Percentiles rank a stretch among this genome's conserved stretches.
Conservation (phyloP, 1,140 invertebrate genomes). For the Pseudomyrmex cubaensis region DNA sequence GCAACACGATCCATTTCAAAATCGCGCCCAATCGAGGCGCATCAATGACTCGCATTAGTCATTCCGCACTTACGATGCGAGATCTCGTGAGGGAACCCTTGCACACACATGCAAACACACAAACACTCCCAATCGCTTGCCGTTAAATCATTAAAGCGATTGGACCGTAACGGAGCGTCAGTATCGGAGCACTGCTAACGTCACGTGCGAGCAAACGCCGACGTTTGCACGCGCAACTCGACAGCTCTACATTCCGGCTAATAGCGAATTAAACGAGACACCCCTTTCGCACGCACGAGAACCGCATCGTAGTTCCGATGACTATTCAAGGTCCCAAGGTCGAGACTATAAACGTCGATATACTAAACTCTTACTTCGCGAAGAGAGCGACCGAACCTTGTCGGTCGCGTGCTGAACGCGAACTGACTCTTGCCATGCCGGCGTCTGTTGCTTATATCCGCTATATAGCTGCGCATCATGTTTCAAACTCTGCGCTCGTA, state of each 20-base stretch:
- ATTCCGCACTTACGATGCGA: slow-evolving; percentile 7
- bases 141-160: slow-evolving; percentile 30
- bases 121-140: not conserved
- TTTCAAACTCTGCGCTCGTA: slow-evolving; percentile 10
- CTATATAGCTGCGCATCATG: slow-evolving; percentile 59
- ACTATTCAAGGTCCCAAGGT: slow-evolving; percentile 2
- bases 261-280: slow-evolving; percentile 9
- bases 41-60: not conserved
- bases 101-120: not conserved
- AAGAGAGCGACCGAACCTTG: slow-evolving; percentile 70
- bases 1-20: not conserved
- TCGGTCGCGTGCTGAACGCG: slow-evolving; percentile 78
- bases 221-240: not conserved
- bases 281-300: not conserved
- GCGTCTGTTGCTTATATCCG: slow-evolving; percentile 80
- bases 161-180: not conserved
- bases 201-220: slow-evolving; percentile 24
- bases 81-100: slow-evolving; percentile 9
- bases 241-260: not conserved
- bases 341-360: slow-evolving; percentile 30
- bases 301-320: not conserved
- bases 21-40: not conserved
- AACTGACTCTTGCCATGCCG: slow-evolving; percentile 77
- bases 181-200: slow-evolving; percentile 10
- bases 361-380: not conserved